A percentile compares a stretch with the other conserved stretches of the same genome.
phyloP scores from a whole-genome alignment of 2,797 vertebrate genomes.

The Calcarius lapponicus region DNA sequence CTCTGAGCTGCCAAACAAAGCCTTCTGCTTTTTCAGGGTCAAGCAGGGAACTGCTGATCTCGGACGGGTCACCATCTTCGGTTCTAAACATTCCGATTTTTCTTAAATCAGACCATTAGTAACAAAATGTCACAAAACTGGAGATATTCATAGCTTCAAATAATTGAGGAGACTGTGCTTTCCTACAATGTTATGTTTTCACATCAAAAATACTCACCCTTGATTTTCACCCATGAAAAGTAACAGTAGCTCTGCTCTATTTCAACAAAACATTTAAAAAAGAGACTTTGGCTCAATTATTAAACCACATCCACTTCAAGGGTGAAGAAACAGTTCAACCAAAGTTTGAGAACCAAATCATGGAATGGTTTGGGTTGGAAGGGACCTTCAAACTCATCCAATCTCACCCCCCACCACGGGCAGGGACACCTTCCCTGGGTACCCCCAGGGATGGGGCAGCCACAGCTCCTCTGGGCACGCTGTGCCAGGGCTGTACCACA shows the following conservation, averaged over 20 bases:
- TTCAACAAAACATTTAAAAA: fast-evolving
- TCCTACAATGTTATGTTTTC: background rate
- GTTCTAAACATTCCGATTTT: background rate
- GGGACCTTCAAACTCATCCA: background rate
- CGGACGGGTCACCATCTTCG: background rate
- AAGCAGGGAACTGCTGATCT: background rate
- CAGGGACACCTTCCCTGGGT: background rate
- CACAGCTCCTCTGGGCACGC: background rate
- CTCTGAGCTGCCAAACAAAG: background rate
- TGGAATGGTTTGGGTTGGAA: background rate
- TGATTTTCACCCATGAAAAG: background rate
- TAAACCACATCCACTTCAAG: background rate
- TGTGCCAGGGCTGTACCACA: background rate
- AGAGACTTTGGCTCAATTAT: background rate
- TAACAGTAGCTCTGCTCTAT: background rate
- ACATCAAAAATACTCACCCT: background rate
- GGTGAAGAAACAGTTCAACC: background rate
- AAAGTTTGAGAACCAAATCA: background rate
- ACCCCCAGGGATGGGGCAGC: background rate
- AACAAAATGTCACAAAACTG: background rate
- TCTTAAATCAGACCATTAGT: background rate
- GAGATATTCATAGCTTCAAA: background rate
- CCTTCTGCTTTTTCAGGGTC: background rate
- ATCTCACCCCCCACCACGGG: fast-evolving
- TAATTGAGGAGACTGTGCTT: background rate